Percentiles rank a stretch among this genome's conserved stretches.
phyloP scores from a whole-genome alignment of 2,888 invertebrate genomes.

The Eupithecia inturbata region DNA sequence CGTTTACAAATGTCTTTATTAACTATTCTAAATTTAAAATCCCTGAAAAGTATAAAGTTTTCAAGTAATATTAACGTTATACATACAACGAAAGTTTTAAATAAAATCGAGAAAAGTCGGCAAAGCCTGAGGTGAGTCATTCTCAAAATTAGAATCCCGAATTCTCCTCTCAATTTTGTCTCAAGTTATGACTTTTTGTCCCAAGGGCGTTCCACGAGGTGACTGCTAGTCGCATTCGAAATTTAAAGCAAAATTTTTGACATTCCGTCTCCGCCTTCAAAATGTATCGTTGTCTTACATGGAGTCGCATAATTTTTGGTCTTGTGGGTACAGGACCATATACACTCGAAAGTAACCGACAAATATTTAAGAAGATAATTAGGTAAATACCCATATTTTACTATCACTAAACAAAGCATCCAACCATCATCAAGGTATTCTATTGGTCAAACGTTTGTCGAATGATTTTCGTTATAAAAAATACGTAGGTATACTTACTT shows the following conservation, averaged over 20 bases:
- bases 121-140: slow-evolving; percentile 7
- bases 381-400: too few species aligned
- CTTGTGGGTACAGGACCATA: not conserved
- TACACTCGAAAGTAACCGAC: not conserved
- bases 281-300: slow-evolving; percentile 56
- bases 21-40: not conserved
- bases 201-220: slow-evolving; percentile 40
- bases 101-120: not conserved
- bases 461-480: too few species aligned
- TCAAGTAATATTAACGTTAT: not conserved
- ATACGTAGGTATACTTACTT: too few species aligned
- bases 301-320: slow-evolving; percentile 25
- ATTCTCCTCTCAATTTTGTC: slow-evolving; percentile 12
- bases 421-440: too few species aligned
- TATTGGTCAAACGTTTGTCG: too few species aligned
- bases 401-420: not conserved
- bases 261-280: slow-evolving; percentile 77
- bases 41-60: too few species aligned
- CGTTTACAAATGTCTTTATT: not conserved
- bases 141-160: slow-evolving; percentile 22
- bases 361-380: not conserved
- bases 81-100: not conserved
- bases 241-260: slow-evolving; percentile 74
- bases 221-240: slow-evolving; percentile 72
- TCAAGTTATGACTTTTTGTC: slow-evolving; percentile 35